These are phyloP conservation scores for Terrapene triunguis DNA, from an alignment of 2,113 vertebrate genomes.

Conservation along the genomic window DNA sequence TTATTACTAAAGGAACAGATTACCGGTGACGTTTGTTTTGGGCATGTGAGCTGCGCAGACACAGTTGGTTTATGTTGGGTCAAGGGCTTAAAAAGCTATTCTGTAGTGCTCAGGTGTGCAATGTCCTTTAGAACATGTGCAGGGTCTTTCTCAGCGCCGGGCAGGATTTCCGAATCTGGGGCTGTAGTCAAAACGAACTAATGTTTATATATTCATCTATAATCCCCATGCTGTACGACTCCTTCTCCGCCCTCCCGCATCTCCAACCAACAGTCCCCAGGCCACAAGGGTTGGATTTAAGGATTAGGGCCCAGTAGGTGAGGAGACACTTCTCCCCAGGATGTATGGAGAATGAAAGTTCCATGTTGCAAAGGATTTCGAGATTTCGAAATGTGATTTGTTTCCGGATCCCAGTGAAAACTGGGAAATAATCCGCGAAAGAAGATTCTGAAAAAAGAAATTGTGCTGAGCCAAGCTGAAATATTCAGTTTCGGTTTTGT, in stretches of 20 bases:
- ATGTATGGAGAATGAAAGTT: too few relatives aligned
- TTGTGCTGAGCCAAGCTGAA: not conserved
- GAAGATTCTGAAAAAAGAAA: not conserved
- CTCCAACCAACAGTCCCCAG: not conserved
- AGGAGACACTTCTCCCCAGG: not conserved
- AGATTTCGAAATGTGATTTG: too few relatives aligned
- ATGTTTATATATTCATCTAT: not conserved
- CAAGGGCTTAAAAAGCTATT: not conserved
- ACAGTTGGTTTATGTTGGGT: not conserved
- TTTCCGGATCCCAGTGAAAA: too few relatives aligned
- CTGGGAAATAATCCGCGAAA: too few relatives aligned
- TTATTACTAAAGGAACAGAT: not conserved
- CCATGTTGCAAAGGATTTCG: too few relatives aligned
- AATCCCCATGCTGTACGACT: not conserved
- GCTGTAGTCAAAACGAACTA: not conserved
- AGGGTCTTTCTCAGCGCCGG: not conserved
- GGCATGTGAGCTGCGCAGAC: not conserved
- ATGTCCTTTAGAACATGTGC: not conserved
- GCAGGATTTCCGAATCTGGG: not conserved
- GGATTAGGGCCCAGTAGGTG: not conserved
- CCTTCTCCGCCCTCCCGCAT: too few relatives aligned
- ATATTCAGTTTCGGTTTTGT: not conserved
- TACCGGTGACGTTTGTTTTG: not conserved
- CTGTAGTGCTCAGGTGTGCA: accelerated
- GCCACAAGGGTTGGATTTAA: not conserved